Conservation (phyloP, 2,797 vertebrate species). For the Labroides dimidiatus region DNA sequence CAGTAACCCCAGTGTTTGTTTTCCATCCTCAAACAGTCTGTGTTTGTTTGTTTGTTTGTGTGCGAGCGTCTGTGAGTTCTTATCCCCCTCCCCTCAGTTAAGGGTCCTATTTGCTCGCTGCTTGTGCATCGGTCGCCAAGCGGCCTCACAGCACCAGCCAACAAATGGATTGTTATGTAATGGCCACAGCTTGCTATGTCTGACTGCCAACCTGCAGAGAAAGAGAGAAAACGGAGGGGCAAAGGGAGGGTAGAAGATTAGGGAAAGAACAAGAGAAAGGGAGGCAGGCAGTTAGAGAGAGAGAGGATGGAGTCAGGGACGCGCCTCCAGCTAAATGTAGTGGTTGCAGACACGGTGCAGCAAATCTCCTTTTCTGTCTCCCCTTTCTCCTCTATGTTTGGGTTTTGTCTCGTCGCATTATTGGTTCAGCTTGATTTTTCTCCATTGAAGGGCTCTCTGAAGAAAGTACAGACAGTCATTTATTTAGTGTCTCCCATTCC, state of each 20-base stretch:
- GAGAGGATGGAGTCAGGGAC: constrained; percentile 46
- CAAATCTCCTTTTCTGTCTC: constrained; percentile 66
- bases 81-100: constrained; percentile 20
- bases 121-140: constrained; percentile 38
- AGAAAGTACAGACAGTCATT: constrained; percentile 59
- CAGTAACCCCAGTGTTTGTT: constrained; percentile 45
- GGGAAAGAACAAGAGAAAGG: constrained; percentile 29
- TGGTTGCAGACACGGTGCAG: constrained; percentile 64
- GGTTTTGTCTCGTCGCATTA: constrained; percentile 67
- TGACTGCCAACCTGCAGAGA: constrained; percentile 65
- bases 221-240: constrained; percentile 32
- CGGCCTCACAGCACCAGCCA: constrained; percentile 42
- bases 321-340: constrained; percentile 68
- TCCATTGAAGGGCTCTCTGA: constrained; percentile 58
- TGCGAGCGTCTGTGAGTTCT: constrained; percentile 46
- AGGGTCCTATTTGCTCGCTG: constrained; percentile 49
- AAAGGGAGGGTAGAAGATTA: constrained; percentile 56
- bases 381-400: constrained; percentile 46
- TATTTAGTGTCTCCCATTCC: constrained; percentile 53
- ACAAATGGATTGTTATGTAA: constrained; percentile 71
- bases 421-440: constrained; percentile 69
- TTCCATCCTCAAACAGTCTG: constrained; percentile 50
- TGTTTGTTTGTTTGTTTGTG: constrained; percentile 62
- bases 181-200: constrained; percentile 55
- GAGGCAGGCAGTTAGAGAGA: constrained; percentile 40